Conservation (phyloP, 2,113 vertebrate species). For the Myotis lucifugus region DNA sequence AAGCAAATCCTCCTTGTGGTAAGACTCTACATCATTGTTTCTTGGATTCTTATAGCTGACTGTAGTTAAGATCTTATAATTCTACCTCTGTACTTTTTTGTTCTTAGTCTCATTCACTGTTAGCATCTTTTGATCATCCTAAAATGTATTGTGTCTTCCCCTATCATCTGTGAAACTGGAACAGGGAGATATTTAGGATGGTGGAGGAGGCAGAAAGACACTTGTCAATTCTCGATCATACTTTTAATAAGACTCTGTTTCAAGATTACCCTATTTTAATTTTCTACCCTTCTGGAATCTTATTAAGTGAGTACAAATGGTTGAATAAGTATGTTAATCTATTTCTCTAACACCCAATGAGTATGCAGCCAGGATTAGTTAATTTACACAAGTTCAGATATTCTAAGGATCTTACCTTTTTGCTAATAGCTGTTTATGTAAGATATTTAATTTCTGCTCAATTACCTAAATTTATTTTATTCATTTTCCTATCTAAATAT, state of each 20-base stretch:
- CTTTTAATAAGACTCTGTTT: neutral
- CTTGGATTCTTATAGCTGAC: neutral
- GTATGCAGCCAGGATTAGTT: neutral
- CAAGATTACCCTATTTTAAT: neutral
- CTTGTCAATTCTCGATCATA: neutral
- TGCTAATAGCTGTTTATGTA: neutral
- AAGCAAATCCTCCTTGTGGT: neutral
- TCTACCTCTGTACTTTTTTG: neutral
- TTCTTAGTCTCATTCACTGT: neutral
- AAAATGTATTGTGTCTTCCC: neutral
- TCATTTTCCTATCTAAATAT: neutral
- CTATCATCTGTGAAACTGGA: neutral
- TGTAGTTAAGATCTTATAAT: neutral
- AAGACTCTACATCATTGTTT: neutral
- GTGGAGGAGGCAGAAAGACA: neutral
- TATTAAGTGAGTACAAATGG: neutral
- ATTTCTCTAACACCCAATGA: neutral
- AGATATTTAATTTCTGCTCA: constrained; percentile 32
- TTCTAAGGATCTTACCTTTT: neutral
- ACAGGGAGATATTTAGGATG: neutral
- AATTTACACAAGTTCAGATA: neutral
- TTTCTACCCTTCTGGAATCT: neutral
- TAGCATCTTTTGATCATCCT: neutral
- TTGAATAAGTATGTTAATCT: constrained; percentile 19
- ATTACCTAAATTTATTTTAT: constrained; percentile 22